Evolutionary conservation across 2,113 vertebrate genomes (phyloP), one percentile per base, ranked within the genome.

Genomic region (Phocoena phocoena): DNA sequence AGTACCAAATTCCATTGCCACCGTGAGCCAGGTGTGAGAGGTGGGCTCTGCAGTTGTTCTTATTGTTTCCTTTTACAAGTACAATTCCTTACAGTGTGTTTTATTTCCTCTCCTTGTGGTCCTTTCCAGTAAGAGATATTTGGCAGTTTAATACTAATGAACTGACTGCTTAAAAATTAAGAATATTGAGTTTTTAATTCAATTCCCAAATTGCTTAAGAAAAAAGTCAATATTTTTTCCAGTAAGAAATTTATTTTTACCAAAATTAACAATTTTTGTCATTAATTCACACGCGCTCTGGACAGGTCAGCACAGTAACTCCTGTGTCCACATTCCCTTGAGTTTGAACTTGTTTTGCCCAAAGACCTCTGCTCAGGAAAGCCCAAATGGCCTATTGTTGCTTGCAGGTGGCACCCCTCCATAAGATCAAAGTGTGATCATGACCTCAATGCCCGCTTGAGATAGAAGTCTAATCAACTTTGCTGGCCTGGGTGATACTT

Each of bases 161-260:
- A 50, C 36, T 80, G 23, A 63, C 31, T 53, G 33, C 41, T 88
- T 67, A 91, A 96, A 58, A 85, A 76, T 93, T 36, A 83, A 76
- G 17, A 90, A 28, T 91, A 76, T 33, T 95, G 60, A 68, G 88
- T 79, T 97, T 95, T 79, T 50, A 88, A 90, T 81, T 33, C 15
- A 93, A 25, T 93, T 80, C 31, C 62, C 55, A 90, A 83, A 73
- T 47, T 86, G 80, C 15, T 67, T 92, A 73, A 81, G 60, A 93
- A 58, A 63, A 68, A 95, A 41, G 58, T n/a, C 67, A 44, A 23
- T 88, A 53, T 55, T 77, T 76, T 93, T 44, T 67, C 31, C 25
- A 47, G 20, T 81, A 71, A 92, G 33, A 86, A 83, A 85, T 58
- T 83, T 9, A 77, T 82, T 91, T 96, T 96, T 88, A 70, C 47